These are phyloP conservation scores for Dysidea cf. avara DNA, from an alignment of 37 sponge, comb jelly and placozoan species.

Conservation along the genomic window DNA sequence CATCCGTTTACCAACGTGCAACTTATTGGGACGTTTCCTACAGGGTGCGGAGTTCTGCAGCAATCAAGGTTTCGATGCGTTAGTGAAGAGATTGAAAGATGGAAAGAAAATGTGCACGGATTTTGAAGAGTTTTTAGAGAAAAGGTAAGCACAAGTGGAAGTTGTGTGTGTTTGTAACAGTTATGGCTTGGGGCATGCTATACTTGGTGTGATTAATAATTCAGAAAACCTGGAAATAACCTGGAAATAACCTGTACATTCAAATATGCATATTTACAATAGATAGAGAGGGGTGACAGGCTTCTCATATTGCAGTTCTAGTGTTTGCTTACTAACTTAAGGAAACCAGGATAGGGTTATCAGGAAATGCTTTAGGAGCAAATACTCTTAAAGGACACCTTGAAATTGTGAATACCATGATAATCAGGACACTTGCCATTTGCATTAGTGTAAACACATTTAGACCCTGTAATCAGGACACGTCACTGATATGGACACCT, in stretches of 20 bases:
- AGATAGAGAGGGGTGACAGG: no score
- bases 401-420: no score
- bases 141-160: slow-evolving; percentile 60
- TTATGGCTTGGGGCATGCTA: slow-evolving; percentile 6
- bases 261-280: not conserved
- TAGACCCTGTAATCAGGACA: no score
- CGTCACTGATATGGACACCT: no score
- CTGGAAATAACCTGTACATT: not conserved
- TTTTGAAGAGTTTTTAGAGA: slow-evolving; percentile 83
- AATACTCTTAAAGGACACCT: no score
- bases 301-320: no score
- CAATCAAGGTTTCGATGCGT: slow-evolving; percentile 69
- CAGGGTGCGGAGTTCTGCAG: slow-evolving; percentile 81
- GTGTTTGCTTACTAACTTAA: no score
- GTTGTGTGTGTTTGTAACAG: slow-evolving; percentile 26
- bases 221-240: not conserved
- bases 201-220: not conserved
- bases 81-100: slow-evolving; percentile 81
- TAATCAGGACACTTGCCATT: no score
- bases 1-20: not conserved
- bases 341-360: no score
- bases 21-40: not conserved
- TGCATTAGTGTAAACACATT: no score
- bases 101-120: slow-evolving; percentile 82
- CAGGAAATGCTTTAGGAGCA: no score